Percentiles rank a stretch among this genome's conserved stretches.
phyloP scores from a whole-genome alignment of 2,797 vertebrate genomes.

The Malurus splendens region DNA sequence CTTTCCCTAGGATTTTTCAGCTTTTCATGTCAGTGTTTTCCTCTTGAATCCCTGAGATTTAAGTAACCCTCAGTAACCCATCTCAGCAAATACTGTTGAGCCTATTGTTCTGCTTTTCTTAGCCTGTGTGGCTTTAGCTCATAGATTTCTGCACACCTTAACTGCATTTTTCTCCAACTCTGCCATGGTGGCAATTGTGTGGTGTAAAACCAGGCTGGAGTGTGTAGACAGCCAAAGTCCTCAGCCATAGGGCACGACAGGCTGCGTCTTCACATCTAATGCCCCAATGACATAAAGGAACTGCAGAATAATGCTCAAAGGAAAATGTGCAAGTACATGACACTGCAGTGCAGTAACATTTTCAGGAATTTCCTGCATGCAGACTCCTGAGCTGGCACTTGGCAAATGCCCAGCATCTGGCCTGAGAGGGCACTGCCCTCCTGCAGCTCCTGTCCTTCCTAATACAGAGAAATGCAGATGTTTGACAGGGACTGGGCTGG shows the following conservation, averaged over 20 bases:
- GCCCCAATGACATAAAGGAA: background rate
- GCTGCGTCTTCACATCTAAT: background rate
- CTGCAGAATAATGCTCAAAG: background rate
- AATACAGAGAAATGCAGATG: background rate
- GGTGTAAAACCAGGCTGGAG: background rate
- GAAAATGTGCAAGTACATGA: background rate
- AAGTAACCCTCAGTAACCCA: background rate
- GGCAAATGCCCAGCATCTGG: background rate
- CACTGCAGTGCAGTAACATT: background rate
- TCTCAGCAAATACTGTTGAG: background rate
- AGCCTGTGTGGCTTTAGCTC: background rate
- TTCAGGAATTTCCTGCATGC: background rate
- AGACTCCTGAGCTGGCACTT: background rate
- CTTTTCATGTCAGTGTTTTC: background rate
- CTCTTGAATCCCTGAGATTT: background rate
- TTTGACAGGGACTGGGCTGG: background rate
- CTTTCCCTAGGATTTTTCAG: background rate
- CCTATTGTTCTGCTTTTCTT: background rate
- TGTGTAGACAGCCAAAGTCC: accelerated
- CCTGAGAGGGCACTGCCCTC: background rate
- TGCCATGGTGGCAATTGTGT: accelerated
- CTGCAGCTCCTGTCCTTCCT: background rate
- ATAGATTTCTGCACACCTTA: background rate
- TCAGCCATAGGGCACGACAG: background rate
- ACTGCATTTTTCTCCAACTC: background rate